Conservation (phyloP, 2,113 vertebrate species). For the Mastomys coucha region DNA sequence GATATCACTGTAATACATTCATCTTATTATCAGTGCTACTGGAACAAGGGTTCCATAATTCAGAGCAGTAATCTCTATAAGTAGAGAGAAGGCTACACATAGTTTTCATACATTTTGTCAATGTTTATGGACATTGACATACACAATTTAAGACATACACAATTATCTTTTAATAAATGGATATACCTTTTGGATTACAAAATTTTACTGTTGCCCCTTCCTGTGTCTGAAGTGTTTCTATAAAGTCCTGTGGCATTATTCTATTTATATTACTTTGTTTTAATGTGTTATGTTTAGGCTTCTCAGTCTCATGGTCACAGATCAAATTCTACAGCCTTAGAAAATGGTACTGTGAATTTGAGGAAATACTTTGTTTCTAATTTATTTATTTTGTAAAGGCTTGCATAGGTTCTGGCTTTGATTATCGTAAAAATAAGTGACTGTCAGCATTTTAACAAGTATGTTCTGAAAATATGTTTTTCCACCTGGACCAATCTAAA, state of each 20-base stretch:
- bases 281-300: background rate
- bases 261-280: background rate
- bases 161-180: background rate
- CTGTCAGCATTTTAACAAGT: background rate
- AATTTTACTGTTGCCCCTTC: background rate
- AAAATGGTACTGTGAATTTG: background rate
- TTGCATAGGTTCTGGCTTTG: background rate
- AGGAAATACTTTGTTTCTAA: background rate
- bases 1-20: too few species aligned
- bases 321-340: background rate
- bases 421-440: background rate
- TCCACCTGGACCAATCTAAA: background rate
- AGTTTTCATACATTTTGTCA: background rate
- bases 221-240: background rate
- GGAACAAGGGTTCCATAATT: background rate
- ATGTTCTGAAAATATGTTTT: background rate
- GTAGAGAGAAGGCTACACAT: background rate
- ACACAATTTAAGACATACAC: too few species aligned
- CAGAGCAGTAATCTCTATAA: background rate
- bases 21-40: background rate
- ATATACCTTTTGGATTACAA: background rate
- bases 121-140: fast-evolving
- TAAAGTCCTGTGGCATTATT: background rate
- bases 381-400: background rate
- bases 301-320: too few species aligned